Base-by-base conservation (phyloP, 2,888 invertebrate genomes). In the Chalcosyrphus nemorum region DNA sequence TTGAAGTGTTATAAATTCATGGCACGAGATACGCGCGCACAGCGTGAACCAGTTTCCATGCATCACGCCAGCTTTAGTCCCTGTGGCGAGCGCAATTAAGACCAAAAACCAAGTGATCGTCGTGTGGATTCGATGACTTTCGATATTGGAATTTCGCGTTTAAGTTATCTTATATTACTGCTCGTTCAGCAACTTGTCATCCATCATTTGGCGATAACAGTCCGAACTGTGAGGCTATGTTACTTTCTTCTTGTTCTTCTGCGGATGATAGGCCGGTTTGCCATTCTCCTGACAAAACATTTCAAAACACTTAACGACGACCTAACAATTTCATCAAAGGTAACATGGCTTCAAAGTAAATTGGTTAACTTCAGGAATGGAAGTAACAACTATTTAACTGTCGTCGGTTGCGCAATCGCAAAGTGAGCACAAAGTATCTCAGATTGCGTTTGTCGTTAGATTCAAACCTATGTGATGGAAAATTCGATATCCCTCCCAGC, bases 181-280 rank as follows among this genome's bases (percentile, higher is more conserved):
- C 9, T 9, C 17, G 6, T 27, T 11, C 32, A 35, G 35, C 11
- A 52, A 54, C 47, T 35, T 41, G 68, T 57, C 63, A 70, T 65
- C 76, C 9, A 52, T 47, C 47, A 24, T 50, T 43, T 19, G 63
- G 19, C 57, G 41, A 65, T 52, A 75, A 75, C 54, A 56, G 61
- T 17, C 35, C 15, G 45, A 43, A 13, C 38, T 54, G 4, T 54
- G 45, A 38, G 56, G 70, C 45, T n/a, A 19, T n/a, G 13, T 4
- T 45, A 71, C 76, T 81, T 76, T 81, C 76, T 76, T 81, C 27
- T n/a, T n/a, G n/a, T n/a, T n/a, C n/a, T n/a, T n/a, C n/a, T n/a
- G n/a, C n/a, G n/a, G 24, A 9, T 13, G 29, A n/a, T 45, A 29
- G 13, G 17, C 27, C 17, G 38, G 35, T 54, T 29, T 57, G 19